Conservation (phyloP, 1,140 invertebrate genomes). For the Hylaeus volcanicus region DNA sequence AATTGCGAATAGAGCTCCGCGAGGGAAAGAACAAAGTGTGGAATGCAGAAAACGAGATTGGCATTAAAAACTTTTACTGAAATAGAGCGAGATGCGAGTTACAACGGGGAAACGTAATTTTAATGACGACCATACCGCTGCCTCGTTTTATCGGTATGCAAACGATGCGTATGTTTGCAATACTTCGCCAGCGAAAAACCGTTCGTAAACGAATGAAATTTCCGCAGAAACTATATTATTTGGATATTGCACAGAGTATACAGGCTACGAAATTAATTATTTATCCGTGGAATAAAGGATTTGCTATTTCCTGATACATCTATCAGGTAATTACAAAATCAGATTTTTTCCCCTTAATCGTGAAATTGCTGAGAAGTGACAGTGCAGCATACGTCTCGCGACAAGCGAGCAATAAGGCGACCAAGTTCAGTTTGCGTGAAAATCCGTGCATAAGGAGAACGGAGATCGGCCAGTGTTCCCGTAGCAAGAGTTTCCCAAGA, state of each 20-base stretch:
- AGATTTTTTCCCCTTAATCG: too few relatives aligned
- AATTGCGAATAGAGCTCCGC: background rate
- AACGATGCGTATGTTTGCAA: slow-evolving; percentile 10
- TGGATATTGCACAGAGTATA: background rate
- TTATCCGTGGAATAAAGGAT: too few relatives aligned
- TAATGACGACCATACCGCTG: slow-evolving; percentile 25
- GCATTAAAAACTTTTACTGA: slow-evolving; percentile 17
- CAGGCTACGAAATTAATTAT: too few relatives aligned
- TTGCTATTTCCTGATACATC: too few relatives aligned
- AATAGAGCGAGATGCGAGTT: slow-evolving; percentile 15
- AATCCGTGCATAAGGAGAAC: slow-evolving; percentile 17
- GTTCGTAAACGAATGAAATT: background rate
- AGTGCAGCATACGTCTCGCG: background rate
- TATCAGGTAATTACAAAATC: too few relatives aligned
- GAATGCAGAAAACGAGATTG: slow-evolving; percentile 10
- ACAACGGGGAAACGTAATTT: slow-evolving; percentile 35
- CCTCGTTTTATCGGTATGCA: slow-evolving; percentile 16
- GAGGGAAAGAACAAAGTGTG: background rate
- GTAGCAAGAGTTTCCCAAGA: slow-evolving; percentile 11
- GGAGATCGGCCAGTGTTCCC: slow-evolving; percentile 6
- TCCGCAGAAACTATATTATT: too few relatives aligned
- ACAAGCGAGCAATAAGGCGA: background rate
- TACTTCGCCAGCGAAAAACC: slow-evolving; percentile 4
- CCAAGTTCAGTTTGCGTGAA: background rate
- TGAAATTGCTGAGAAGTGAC: too few relatives aligned